phyloP scores from a whole-genome alignment of 2,113 vertebrate genomes.

The Campylorhamphus procurvoides region DNA sequence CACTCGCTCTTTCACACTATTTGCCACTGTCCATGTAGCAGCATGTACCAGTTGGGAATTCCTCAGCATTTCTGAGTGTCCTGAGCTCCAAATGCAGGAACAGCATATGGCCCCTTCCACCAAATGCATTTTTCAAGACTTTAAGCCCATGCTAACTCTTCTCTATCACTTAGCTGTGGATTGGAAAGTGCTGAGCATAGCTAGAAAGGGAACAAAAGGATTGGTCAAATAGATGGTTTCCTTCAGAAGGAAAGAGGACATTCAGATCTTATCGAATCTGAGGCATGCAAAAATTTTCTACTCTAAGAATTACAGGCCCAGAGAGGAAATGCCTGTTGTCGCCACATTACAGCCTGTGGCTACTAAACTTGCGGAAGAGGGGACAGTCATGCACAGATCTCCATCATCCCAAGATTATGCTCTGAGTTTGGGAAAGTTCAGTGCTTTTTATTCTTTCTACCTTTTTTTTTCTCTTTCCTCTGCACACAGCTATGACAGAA shows the following conservation, averaged over 20 bases:
- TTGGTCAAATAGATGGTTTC: background rate
- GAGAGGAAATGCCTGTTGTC: slow-evolving; percentile 26
- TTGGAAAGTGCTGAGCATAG: background rate
- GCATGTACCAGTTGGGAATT: background rate
- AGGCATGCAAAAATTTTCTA: background rate
- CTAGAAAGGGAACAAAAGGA: background rate
- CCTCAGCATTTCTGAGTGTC: background rate
- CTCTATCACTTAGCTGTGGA: background rate
- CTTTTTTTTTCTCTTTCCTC: background rate
- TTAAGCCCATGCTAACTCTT: background rate
- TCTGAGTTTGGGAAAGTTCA: background rate
- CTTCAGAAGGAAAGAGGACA: background rate
- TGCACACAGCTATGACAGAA: background rate
- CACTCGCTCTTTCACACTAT: background rate
- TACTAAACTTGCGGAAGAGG: background rate
- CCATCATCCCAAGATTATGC: background rate
- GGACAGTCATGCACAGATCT: background rate
- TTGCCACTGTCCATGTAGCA: background rate
- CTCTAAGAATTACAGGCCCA: background rate
- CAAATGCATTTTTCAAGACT: background rate
- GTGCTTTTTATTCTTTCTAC: background rate
- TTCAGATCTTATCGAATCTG: background rate
- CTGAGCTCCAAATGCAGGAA: background rate
- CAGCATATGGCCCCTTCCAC: background rate
- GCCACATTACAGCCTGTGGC: background rate